Evolutionary conservation across 2,797 vertebrate species (phyloP).

Genomic region (Hypotaenidia philippensis): DNA sequence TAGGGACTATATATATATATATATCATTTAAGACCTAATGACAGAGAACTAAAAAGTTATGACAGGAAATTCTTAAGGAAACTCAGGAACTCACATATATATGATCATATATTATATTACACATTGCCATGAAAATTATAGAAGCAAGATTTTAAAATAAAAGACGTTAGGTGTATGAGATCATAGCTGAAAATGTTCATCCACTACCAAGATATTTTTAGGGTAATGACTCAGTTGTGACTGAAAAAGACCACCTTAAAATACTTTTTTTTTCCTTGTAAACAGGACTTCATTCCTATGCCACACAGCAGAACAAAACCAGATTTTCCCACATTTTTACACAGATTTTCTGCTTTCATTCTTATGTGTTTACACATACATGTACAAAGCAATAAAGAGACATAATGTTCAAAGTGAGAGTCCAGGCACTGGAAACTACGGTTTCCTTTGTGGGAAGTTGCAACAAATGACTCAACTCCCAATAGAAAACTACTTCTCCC

Average conservation of each 20-base stretch:
- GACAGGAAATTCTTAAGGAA: conserved; percentile 13
- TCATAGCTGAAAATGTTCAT: conserved; percentile 5
- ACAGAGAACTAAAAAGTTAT: not conserved
- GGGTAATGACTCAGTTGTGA: not conserved
- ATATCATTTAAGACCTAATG: conserved; percentile 6
- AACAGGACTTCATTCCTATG: not conserved
- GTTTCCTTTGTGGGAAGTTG: not conserved
- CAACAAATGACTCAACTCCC: not conserved
- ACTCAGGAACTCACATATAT: not conserved
- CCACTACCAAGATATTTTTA: not conserved
- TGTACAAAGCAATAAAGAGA: not conserved
- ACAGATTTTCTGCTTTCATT: not conserved
- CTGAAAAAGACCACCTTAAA: not conserved
- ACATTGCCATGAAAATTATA: not conserved
- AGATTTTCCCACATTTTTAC: not conserved
- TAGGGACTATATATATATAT: not conserved
- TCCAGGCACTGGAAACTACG: not conserved
- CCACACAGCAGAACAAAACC: not conserved
- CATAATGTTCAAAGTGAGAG: not conserved
- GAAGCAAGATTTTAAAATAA: not conserved
- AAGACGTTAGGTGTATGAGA: not conserved
- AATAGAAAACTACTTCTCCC: not conserved
- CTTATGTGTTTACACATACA: not conserved
- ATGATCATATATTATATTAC: not conserved
- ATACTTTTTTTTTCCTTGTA: not conserved